A percentile compares a stretch with the other conserved stretches of the same genome.
phyloP scores from a whole-genome alignment of 1,140 invertebrate genomes.

The Aricia agestis region DNA sequence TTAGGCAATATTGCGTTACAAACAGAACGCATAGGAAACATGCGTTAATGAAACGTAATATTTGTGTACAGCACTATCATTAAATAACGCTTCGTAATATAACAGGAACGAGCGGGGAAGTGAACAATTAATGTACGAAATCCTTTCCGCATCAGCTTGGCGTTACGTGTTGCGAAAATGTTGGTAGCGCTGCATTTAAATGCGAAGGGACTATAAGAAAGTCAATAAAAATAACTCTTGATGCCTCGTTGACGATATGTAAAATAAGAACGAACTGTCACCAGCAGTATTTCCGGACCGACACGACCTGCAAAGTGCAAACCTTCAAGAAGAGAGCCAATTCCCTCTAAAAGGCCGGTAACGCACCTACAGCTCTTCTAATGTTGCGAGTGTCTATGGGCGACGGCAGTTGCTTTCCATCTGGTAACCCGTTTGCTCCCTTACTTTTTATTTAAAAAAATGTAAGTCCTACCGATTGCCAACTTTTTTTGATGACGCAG shows the following conservation, averaged over 20 bases:
- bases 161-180: slow-evolving; percentile 10
- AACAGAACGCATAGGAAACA: background rate
- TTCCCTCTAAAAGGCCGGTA: too few species aligned
- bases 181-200: background rate
- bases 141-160: background rate
- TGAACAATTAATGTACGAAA: slow-evolving; percentile 13
- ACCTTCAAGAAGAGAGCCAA: too few species aligned
- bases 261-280: too few species aligned
- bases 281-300: background rate
- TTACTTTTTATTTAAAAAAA: too few species aligned
- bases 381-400: too few species aligned
- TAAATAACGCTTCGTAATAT: background rate
- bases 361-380: too few species aligned
- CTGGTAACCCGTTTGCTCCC: too few species aligned
- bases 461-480: too few species aligned
- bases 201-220: background rate
- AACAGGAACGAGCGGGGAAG: background rate
- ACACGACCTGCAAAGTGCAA: too few species aligned
- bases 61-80: background rate
- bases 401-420: too few species aligned
- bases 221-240: background rate
- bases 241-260: too few species aligned
- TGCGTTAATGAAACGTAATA: background rate
- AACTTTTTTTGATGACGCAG: too few species aligned
- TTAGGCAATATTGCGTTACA: background rate